Base-by-base conservation (phyloP, 2,113 vertebrate species). In the Centropristis striata region DNA sequence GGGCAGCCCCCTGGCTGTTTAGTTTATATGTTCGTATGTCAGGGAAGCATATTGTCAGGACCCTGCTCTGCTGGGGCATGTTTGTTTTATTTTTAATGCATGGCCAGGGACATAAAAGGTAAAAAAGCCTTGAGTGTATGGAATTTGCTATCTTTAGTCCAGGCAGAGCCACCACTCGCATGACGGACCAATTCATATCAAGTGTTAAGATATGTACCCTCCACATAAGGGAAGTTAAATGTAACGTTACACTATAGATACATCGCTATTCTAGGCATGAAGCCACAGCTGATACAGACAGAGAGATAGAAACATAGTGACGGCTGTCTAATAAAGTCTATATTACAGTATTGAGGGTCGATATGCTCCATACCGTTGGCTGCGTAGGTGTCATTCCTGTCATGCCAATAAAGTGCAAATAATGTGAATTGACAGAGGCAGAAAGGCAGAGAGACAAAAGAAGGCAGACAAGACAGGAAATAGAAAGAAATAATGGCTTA, bases 21-120 rank as follows among this genome's bases (percentile, higher is more conserved):
- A 75, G 88, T 92, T 93, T 94, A 91, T 67, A 85, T 21, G 72
- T 86, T 70, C 78, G 20, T 81, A 71, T 4, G 51, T 67, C 5
- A 1, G 47, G 71, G 74, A 75, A 67, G 76, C 72, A 82, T 78
- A 88, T 92, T 87, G 90, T 65, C 81, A 90, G 84, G 81, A 78
- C 78, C 68, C 65, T 41, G 61, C 78, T 55, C 60, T 2, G 41
- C 75, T 12, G 69, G 87, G 85, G 65, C 70, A 88, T 68, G 85
- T 93, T 90, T 93, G 89, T 90, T 92, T 92, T 92, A 93, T 94
- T 93, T 94, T 88, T 87, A 91, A 95, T 91, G 83, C 80, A 65
- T 44, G 23, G 77, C 27, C 77, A 91, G 66, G 91, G 93, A 94
- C 92, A 92, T 92, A 93, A 88, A 92, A 88, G 93, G 90, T 90